These are phyloP conservation scores for Octodonta nipae DNA, from an alignment of 2,888 invertebrate genomes.

Conservation along the genomic window DNA sequence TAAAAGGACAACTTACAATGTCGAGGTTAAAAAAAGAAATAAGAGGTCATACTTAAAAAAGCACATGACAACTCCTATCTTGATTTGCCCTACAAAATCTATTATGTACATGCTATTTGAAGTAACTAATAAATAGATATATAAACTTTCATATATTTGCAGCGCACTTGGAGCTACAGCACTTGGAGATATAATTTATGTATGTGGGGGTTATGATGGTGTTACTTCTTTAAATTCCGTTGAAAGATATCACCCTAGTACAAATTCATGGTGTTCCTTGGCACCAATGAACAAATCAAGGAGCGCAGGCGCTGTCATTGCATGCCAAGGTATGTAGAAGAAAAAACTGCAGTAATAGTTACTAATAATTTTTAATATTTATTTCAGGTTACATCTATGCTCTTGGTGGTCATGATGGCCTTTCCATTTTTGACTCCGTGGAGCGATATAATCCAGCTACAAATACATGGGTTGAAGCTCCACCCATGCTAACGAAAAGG, in stretches of 20 bases:
- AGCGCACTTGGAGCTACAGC: slow-evolving; percentile 73
- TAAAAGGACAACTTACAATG: too few relatives aligned
- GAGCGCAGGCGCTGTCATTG: slow-evolving; percentile 35
- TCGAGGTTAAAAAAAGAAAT: too few relatives aligned
- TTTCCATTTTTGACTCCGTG: slow-evolving; percentile 76
- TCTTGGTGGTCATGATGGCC: slow-evolving; percentile 76
- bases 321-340: slow-evolving; percentile 33
- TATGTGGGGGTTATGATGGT: slow-evolving; percentile 77
- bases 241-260: slow-evolving; percentile 64
- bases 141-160: too few relatives aligned
- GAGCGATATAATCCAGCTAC: slow-evolving; percentile 66
- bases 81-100: too few relatives aligned
- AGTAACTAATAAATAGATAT: too few relatives aligned
- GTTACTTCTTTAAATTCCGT: slow-evolving; percentile 69
- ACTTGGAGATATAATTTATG: slow-evolving; percentile 65
- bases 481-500: slow-evolving; percentile 65
- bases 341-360: too few relatives aligned
- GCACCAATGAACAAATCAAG: slow-evolving; percentile 55
- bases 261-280: slow-evolving; percentile 59
- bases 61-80: too few relatives aligned
- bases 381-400: slow-evolving; percentile 64
- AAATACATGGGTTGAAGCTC: slow-evolving; percentile 59
- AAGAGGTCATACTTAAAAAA: too few relatives aligned
- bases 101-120: too few relatives aligned
- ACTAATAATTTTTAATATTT: slow-evolving; percentile 4